Percentiles rank a stretch among this genome's conserved stretches.
Evolutionary conservation across 2,113 vertebrate genomes (phyloP).

Genomic region (Alosa alosa): DNA sequence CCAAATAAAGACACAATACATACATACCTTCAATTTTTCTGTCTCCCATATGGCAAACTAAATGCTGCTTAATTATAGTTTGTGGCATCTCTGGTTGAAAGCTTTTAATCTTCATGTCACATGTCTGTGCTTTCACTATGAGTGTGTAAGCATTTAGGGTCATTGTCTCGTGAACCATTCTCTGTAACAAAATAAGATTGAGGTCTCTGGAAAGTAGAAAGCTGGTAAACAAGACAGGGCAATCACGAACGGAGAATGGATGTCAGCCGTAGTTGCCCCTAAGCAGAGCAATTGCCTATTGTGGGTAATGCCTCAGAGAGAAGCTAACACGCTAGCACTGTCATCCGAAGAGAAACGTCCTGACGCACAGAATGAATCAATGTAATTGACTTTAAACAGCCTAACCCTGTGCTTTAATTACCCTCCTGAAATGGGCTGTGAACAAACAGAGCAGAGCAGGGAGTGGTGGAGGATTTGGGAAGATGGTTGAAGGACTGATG

Average conservation of each 20-base stretch:
- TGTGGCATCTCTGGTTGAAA: slow-evolving; percentile 37
- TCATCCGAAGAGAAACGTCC: not conserved
- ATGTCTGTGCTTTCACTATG: slow-evolving; percentile 43
- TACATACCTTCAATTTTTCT: slow-evolving; percentile 32
- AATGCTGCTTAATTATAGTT: slow-evolving; percentile 40
- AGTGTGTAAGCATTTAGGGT: slow-evolving; percentile 19
- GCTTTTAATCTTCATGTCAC: slow-evolving; percentile 41
- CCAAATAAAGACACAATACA: slow-evolving; percentile 28
- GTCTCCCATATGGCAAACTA: slow-evolving; percentile 27
- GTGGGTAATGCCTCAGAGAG: not conserved
- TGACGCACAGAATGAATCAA: not conserved
- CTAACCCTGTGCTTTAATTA: not conserved
- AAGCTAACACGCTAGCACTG: not conserved
- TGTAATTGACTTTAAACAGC: slow-evolving; percentile 14
- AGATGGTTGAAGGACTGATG: not conserved
- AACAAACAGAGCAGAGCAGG: not conserved
- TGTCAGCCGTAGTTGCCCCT: not conserved
- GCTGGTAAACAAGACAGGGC: slow-evolving; percentile 20
- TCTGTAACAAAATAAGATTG: slow-evolving; percentile 8
- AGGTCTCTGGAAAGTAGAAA: slow-evolving; percentile 1
- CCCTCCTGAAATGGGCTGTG: not conserved
- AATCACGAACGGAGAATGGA: not conserved
- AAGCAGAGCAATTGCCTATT: slow-evolving; percentile 12
- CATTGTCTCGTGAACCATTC: slow-evolving; percentile 30
- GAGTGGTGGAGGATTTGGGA: not conserved